A percentile compares a stretch with the other conserved stretches of the same genome.
phyloP scores from a whole-genome alignment of 2,113 vertebrate species.

The Marcusenius ussheri region DNA sequence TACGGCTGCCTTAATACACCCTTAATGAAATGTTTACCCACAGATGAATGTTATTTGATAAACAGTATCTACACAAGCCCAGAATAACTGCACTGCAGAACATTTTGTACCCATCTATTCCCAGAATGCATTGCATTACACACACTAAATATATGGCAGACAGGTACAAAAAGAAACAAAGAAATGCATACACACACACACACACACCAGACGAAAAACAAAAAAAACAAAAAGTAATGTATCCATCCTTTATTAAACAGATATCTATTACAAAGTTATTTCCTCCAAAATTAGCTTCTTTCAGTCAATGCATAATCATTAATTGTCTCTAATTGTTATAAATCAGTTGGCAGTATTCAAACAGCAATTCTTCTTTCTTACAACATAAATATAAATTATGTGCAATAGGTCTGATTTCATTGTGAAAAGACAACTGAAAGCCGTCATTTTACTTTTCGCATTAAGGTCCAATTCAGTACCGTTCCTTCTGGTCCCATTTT shows the following conservation, averaged over 20 bases:
- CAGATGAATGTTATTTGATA: neutral
- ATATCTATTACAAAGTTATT: constrained; percentile 98
- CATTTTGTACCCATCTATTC: neutral
- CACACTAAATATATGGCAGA: neutral
- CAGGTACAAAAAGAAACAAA: neutral
- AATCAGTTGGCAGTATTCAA: constrained; percentile 81
- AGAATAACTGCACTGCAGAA: neutral
- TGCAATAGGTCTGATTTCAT: constrained; percentile 75
- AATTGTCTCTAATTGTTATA: constrained; percentile 44
- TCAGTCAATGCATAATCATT: constrained; percentile 74
- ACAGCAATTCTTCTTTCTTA: constrained; percentile 76
- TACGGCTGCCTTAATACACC: neutral
- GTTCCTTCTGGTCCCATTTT: neutral
- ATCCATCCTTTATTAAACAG: constrained; percentile 99
- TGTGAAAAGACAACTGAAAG: constrained; percentile 23
- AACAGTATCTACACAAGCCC: neutral
- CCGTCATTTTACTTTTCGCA: constrained; percentile 10
- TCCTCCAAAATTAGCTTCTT: constrained; percentile 94
- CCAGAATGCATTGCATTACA: neutral
- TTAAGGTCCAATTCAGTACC: constrained; percentile 2
- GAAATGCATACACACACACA: neutral
- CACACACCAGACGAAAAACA: neutral
- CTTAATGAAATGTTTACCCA: neutral
- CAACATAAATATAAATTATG: constrained; percentile 85
- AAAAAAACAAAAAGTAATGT: constrained; percentile 66